phyloP scores from a whole-genome alignment of 92 coral and sea anemone species.

The Porites evermanni region DNA sequence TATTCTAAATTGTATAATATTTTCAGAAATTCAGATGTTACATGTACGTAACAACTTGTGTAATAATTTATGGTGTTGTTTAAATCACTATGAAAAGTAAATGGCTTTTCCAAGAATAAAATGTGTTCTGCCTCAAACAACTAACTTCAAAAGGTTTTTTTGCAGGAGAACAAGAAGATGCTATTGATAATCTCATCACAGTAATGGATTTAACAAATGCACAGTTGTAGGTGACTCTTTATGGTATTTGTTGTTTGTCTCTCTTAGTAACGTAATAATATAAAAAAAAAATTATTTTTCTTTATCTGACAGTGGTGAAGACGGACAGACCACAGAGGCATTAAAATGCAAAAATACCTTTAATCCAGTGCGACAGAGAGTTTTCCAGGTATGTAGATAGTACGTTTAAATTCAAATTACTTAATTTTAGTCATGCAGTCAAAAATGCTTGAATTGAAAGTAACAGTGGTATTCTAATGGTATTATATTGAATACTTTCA shows the following conservation, averaged over 20 bases:
- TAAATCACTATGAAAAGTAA: too few relatives aligned
- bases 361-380: slow-evolving; percentile 93
- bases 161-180: slow-evolving; percentile 86
- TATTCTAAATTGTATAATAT: too few relatives aligned
- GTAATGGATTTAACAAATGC: slow-evolving; percentile 83
- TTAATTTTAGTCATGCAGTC: too few relatives aligned
- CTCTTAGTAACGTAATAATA: not conserved
- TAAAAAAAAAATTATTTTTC: not conserved
- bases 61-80: too few relatives aligned
- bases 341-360: slow-evolving; percentile 88
- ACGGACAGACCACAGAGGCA: slow-evolving; percentile 79
- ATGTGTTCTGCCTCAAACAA: too few relatives aligned
- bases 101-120: too few relatives aligned
- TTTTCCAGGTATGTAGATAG: slow-evolving; percentile 79
- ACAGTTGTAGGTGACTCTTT: slow-evolving; percentile 56
- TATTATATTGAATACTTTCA: slow-evolving; percentile 22
- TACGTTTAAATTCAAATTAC: too few relatives aligned
- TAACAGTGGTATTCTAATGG: too few relatives aligned
- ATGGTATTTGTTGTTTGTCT: not conserved
- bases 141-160: not conserved
- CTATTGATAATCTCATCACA: slow-evolving; percentile 84
- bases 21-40: too few relatives aligned
- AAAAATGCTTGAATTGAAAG: too few relatives aligned
- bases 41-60: too few relatives aligned
- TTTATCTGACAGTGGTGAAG: slow-evolving; percentile 65